Conservation (phyloP, 2,888 invertebrate genomes). For the Phaedon cochleariae region DNA sequence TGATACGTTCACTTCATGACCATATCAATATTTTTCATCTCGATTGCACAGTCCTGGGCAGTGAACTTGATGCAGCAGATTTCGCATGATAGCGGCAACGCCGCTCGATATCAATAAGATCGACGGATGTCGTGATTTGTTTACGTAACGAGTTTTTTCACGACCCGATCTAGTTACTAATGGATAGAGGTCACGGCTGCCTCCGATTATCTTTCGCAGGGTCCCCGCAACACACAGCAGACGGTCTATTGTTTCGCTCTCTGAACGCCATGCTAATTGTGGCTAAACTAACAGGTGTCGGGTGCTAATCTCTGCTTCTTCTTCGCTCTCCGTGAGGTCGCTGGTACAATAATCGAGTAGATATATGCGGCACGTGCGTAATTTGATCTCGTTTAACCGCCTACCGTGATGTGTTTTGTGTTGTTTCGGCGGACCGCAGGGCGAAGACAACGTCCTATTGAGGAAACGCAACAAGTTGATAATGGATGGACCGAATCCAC, state of each 20-base stretch:
- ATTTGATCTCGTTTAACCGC: conserved; percentile 32
- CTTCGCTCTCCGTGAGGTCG: conserved; percentile 30
- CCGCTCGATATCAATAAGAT: conserved; percentile 31
- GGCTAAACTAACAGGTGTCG: conserved; percentile 39
- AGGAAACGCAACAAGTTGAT: not conserved
- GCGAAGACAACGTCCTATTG: conserved; percentile 10
- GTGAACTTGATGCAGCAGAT: conserved; percentile 4
- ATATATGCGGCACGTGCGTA: conserved; percentile 32
- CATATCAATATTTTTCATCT: not conserved
- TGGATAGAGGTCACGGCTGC: conserved; percentile 46
- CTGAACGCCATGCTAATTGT: conserved; percentile 42
- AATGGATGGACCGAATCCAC: too few relatives aligned
- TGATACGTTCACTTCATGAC: not conserved
- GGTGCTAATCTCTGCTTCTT: conserved; percentile 22
- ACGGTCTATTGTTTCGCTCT: conserved; percentile 38
- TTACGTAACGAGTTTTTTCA: conserved; percentile 57
- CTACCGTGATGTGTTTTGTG: conserved; percentile 20
- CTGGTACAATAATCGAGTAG: conserved; percentile 29
- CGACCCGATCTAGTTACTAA: conserved; percentile 52
- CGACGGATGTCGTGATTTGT: conserved; percentile 55
- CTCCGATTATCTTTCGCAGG: conserved; percentile 23
- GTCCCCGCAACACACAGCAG: conserved; percentile 31
- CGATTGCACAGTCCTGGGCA: not conserved
- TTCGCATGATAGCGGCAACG: conserved; percentile 21
- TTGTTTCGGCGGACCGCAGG: conserved; percentile 26